Percentiles rank a stretch among this genome's conserved stretches.
These are phyloP conservation scores for Megastigmus dorsalis DNA, from an alignment of 2,888 invertebrate genomes.

Conservation along the genomic window DNA sequence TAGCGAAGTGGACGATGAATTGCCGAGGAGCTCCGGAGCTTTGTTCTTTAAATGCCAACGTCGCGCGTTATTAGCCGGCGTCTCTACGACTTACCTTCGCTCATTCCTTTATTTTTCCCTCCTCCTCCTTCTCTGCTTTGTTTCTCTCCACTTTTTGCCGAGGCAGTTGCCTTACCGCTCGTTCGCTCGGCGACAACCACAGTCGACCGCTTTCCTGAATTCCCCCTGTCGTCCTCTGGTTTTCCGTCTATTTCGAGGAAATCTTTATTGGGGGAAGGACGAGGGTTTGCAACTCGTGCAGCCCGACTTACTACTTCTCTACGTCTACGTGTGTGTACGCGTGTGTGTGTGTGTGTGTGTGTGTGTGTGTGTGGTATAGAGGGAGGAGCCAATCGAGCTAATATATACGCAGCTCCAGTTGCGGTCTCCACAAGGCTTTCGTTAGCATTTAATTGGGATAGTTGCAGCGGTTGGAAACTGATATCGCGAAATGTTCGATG, in stretches of 20 bases:
- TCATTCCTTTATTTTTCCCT: neutral
- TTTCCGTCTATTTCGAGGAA: conserved; percentile 18
- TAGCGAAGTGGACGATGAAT: conserved; percentile 7
- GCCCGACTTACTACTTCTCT: neutral
- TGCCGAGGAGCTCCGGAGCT: conserved; percentile 25
- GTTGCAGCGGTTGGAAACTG: too few relatives aligned
- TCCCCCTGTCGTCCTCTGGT: neutral
- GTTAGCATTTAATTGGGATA: too few relatives aligned
- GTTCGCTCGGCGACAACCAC: neutral
- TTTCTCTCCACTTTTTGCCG: neutral
- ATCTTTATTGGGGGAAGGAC: conserved; percentile 4
- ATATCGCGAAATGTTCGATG: too few relatives aligned
- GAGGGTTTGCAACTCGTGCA: neutral
- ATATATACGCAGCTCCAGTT: neutral
- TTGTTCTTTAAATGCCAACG: conserved; percentile 41
- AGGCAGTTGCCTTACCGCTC: neutral
- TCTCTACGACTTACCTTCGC: neutral
- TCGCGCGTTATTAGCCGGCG: conserved; percentile 43
- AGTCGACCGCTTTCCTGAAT: conserved; percentile 28
- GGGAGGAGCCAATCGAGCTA: neutral
- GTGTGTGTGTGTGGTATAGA: too few relatives aligned
- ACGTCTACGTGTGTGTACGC: neutral
- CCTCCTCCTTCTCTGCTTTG: neutral
- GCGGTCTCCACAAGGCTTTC: too few relatives aligned
- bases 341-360: neutral